Base-by-base conservation (phyloP, 2,113 vertebrate species). In the Xenus cinereus region DNA sequence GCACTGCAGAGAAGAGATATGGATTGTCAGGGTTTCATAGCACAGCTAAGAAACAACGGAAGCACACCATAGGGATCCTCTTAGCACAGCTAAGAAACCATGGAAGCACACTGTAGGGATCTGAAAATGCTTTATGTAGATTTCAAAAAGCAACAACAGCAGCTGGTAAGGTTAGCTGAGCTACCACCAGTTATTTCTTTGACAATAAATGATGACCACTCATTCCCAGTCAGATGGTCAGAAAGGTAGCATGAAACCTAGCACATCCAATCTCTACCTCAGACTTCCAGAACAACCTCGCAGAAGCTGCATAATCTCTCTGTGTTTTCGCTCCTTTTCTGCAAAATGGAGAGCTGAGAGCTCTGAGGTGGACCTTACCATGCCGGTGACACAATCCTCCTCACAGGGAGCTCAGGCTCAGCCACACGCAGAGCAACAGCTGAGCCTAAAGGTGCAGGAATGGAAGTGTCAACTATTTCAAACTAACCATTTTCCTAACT, bases 61-160 rank as follows among this genome's bases (percentile, higher is more conserved):
- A 89, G 53, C 28, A 59, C 53, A 43, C 51, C 33, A 59, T 10
- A 27, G 67, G 72, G 67, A 88, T 72, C 43, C 15, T 83, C 86
- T 76, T 60, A 86, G 57, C 32, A 73, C 71, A 83, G 62, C 35
- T 39, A 69, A 87, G 77, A 95, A 94, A 75, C 37, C 60, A 64
- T 18, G 39, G 62, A 92, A 91, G 63, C 28, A 80, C 67, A 77
- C 45, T 83, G 45, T 27, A 84, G 82, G 82, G 72, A 76, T 43
- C 26, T 59, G 54, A 50, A 83, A 95, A 74, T 3, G 2, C 35
- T 91, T 83, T 66, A 41, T 63, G 78, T 35, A 85, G 82, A 86
- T 94, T 94, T 71, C 39, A 71, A 84, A 80, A 83, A 84, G 50
- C 75, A 85, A 81, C 78, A 93, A 74, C 45, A 77, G 63, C 54